phyloP scores from a whole-genome alignment of 1,140 invertebrate species.

The Ganaspis sp. region DNA sequence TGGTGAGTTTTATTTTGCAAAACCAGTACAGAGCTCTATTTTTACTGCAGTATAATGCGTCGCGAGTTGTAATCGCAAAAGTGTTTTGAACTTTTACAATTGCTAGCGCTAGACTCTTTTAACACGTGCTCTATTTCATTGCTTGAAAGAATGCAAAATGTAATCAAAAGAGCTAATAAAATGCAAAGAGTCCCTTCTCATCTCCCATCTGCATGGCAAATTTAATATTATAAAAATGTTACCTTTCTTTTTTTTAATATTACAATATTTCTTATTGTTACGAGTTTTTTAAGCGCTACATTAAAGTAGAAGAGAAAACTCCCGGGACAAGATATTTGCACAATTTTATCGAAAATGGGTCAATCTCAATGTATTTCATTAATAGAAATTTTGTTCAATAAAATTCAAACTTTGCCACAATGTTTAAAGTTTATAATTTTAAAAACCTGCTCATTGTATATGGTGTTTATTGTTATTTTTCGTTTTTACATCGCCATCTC shows the following conservation, averaged over 20 bases:
- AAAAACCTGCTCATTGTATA: no score
- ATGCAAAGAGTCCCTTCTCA: neutral
- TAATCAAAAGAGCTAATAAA: neutral
- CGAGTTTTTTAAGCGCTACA: neutral
- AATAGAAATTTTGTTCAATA: neutral
- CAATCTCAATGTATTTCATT: neutral
- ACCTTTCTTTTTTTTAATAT: neutral
- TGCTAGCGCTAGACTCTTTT: neutral
- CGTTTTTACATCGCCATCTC: no score
- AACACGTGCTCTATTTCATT: neutral
- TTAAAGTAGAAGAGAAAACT: neutral
- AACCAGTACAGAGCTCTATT: neutral
- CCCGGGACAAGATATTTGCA: neutral
- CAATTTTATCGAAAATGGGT: neutral
- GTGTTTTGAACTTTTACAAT: slow-evolving; percentile 14
- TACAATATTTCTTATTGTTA: neutral
- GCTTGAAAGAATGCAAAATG: slow-evolving; percentile 1
- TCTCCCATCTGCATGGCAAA: neutral
- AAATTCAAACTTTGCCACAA: neutral
- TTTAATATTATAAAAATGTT: neutral
- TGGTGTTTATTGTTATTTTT: no score
- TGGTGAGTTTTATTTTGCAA: neutral
- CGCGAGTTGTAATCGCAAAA: slow-evolving; percentile 5
- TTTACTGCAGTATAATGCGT: slow-evolving; percentile 7
- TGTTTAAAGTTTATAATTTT: neutral